These are phyloP conservation scores for Megastigmus dorsalis DNA, from an alignment of 2,888 invertebrate genomes.

Conservation along the genomic window DNA sequence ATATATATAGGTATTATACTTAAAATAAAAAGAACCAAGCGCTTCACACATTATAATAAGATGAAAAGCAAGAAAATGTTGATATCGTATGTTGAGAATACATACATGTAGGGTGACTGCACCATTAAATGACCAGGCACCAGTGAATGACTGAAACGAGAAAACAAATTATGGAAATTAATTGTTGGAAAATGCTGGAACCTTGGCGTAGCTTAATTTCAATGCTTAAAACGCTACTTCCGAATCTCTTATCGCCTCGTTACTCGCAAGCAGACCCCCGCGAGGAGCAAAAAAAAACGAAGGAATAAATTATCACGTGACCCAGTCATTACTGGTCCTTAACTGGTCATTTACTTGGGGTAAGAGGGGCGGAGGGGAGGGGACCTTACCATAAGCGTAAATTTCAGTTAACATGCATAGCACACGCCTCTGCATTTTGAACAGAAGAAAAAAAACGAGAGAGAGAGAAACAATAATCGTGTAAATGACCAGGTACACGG, in stretches of 20 bases:
- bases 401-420: constrained; percentile 12
- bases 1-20: background rate
- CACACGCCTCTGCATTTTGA: background rate
- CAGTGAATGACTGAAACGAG: constrained; percentile 54
- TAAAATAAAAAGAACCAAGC: background rate
- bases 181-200: background rate
- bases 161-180: constrained; percentile 34
- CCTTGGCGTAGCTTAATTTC: no score
- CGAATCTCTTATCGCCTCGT: background rate
- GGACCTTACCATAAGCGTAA: constrained; percentile 29
- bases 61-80: background rate
- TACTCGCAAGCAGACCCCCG: no score
- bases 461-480: background rate
- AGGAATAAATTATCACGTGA: constrained; percentile 7
- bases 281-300: background rate
- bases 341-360: constrained; percentile 32
- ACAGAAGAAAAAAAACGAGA: background rate
- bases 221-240: background rate
- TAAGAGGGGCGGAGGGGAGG: no score
- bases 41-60: background rate
- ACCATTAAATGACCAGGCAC: constrained; percentile 53
- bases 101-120: constrained; percentile 55
- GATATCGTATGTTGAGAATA: constrained; percentile 21
- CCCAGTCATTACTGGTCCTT: constrained; percentile 28
- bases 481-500: constrained; percentile 23